Conservation (phyloP, 1,140 invertebrate genomes). For the Drosophila subpulchrella region DNA sequence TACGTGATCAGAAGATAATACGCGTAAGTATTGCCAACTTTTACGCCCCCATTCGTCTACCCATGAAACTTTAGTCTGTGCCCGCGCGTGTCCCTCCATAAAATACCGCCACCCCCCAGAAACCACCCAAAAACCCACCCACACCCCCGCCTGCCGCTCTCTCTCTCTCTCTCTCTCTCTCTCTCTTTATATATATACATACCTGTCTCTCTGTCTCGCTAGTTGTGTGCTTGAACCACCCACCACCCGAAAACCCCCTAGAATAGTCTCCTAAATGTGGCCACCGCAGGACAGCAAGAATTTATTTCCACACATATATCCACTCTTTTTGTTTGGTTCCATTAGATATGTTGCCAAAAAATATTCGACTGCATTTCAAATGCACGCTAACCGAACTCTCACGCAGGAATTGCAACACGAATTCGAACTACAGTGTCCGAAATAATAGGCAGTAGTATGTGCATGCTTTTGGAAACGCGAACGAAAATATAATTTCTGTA, state of each 20-base stretch:
- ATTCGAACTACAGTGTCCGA: neutral
- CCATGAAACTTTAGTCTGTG: conserved; percentile 16
- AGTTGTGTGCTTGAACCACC: conserved; percentile 58
- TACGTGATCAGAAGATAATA: conserved; percentile 93
- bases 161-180: conserved; percentile 21
- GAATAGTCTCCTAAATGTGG: conserved; percentile 39
- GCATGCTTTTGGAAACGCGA: neutral
- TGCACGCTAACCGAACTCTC: conserved; percentile 16
- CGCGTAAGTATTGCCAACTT: conserved; percentile 86
- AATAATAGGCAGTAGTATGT: conserved; percentile 2
- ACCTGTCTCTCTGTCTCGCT: conserved; percentile 35
- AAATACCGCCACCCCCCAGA: conserved; percentile 14
- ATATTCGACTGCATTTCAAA: conserved; percentile 15
- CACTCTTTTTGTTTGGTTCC: conserved; percentile 9
- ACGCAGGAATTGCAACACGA: conserved; percentile 8
- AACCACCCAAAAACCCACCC: conserved; percentile 25
- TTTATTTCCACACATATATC: conserved; percentile 22
- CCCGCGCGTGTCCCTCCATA: conserved; percentile 29
- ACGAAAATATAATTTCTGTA: neutral
- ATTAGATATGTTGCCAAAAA: conserved; percentile 28
- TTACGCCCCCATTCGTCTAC: neutral
- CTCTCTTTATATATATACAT: conserved; percentile 1
- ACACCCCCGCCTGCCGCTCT: conserved; percentile 34
- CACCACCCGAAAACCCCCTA: neutral
- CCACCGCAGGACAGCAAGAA: conserved; percentile 35